Percentiles rank a stretch among this genome's conserved stretches.
Conservation (phyloP, 2,888 invertebrate genomes). For the Anoplius nigerrimus region DNA sequence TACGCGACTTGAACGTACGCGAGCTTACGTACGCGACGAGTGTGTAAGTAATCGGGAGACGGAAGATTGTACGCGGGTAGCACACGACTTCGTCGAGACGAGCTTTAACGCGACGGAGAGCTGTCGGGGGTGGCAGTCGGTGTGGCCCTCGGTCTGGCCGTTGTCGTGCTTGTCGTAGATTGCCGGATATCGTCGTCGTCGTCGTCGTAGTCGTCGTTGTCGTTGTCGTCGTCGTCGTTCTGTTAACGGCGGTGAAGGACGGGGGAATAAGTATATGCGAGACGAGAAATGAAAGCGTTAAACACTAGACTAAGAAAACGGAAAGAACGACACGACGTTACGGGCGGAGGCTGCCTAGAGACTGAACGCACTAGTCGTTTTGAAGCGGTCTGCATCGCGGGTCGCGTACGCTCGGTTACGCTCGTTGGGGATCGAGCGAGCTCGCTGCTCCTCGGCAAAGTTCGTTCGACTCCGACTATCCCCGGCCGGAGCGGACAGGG, state of each 20-base stretch:
- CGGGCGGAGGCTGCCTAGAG: slow-evolving; percentile 70
- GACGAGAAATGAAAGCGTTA: slow-evolving; percentile 58
- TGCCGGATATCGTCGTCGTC: slow-evolving; percentile 24
- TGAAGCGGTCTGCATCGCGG: slow-evolving; percentile 27
- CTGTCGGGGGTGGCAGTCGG: slow-evolving; percentile 1
- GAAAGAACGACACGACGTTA: slow-evolving; percentile 62
- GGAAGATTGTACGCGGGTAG: not conserved
- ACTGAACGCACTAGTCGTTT: slow-evolving; percentile 52
- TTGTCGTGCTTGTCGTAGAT: no score
- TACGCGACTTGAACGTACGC: no score
- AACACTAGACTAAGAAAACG: slow-evolving; percentile 70
- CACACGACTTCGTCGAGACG: no score
- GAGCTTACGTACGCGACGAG: not conserved
- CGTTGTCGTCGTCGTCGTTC: no score
- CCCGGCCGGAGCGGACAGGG: slow-evolving; percentile 34
- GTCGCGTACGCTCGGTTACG: slow-evolving; percentile 28
- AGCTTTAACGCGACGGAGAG: no score
- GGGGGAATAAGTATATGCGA: slow-evolving; percentile 32
- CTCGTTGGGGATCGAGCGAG: slow-evolving; percentile 38
- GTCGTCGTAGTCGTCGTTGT: slow-evolving; percentile 16
- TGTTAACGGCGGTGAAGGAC: no score
- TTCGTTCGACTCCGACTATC: slow-evolving; percentile 26
- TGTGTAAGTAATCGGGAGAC: slow-evolving; percentile 9
- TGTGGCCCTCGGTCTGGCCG: slow-evolving; percentile 4
- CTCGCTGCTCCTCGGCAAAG: slow-evolving; percentile 46